These are phyloP conservation scores for Arremon brunneinucha DNA, from an alignment of 2,797 vertebrate species.

Conservation along the genomic window DNA sequence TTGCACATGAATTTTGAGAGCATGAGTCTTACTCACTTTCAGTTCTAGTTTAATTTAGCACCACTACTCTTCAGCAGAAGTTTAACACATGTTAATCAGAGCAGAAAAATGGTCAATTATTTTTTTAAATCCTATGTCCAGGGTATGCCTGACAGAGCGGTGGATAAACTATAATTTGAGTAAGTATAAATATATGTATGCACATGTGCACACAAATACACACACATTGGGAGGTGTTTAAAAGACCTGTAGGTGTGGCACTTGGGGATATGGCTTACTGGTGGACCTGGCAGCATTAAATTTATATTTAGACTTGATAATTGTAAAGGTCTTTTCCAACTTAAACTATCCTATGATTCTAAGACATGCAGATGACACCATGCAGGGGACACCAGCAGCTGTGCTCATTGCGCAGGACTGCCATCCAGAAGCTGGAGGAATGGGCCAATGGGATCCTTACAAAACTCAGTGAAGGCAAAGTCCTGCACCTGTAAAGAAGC, in stretches of 20 bases:
- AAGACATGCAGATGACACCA: neutral
- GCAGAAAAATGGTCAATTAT: neutral
- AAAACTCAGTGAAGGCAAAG: neutral
- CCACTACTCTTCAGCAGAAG: neutral
- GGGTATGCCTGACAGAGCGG: neutral
- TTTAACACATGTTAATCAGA: neutral
- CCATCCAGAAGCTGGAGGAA: neutral
- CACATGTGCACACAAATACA: neutral
- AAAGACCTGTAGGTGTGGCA: neutral
- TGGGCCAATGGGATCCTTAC: neutral
- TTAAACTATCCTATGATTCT: neutral
- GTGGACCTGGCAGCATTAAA: neutral
- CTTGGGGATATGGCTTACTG: neutral
- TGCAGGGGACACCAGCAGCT: neutral
- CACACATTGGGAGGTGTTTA: neutral
- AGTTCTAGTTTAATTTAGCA: constrained; percentile 14
- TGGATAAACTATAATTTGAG: neutral
- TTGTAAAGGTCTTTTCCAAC: neutral
- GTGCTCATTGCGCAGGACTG: neutral
- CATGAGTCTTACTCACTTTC: neutral
- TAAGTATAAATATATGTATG: neutral
- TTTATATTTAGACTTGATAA: neutral
- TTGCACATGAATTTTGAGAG: neutral
- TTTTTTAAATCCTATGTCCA: neutral
- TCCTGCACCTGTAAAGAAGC: neutral